These are phyloP conservation scores for Uloborus diversus DNA, from an alignment of 1,140 invertebrate genomes.

Conservation along the genomic window DNA sequence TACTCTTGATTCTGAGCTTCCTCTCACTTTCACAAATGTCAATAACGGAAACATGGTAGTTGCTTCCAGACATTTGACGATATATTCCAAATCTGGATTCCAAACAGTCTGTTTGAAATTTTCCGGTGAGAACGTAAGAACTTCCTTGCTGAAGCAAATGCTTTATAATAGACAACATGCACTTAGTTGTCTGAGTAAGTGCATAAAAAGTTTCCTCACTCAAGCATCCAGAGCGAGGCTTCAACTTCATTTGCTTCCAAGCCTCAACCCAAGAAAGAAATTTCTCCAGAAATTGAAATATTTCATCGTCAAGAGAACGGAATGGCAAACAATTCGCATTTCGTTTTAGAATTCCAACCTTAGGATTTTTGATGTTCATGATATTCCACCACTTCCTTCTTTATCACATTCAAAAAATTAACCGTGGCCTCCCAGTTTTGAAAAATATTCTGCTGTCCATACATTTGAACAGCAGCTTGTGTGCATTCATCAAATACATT, in stretches of 20 bases:
- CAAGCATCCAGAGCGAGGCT: neutral
- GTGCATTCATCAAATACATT: neutral
- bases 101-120: too few relatives aligned
- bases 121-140: neutral
- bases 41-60: neutral
- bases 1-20: neutral
- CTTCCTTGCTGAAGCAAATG: neutral
- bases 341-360: neutral
- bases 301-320: neutral
- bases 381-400: slow-evolving; percentile 20
- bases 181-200: neutral
- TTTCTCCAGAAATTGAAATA: neutral
- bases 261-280: too few relatives aligned
- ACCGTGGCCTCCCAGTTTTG: neutral
- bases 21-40: neutral
- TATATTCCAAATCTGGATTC: slow-evolving; percentile 13
- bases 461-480: too few relatives aligned
- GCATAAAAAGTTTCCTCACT: slow-evolving; percentile 10
- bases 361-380: slow-evolving; percentile 3
- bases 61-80: slow-evolving; percentile 12
- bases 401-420: neutral
- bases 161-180: neutral
- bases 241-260: neutral
- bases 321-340: neutral
- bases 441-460: neutral